Conservation (phyloP, 1,140 invertebrate genomes). For the Solenopsis fugax region DNA sequence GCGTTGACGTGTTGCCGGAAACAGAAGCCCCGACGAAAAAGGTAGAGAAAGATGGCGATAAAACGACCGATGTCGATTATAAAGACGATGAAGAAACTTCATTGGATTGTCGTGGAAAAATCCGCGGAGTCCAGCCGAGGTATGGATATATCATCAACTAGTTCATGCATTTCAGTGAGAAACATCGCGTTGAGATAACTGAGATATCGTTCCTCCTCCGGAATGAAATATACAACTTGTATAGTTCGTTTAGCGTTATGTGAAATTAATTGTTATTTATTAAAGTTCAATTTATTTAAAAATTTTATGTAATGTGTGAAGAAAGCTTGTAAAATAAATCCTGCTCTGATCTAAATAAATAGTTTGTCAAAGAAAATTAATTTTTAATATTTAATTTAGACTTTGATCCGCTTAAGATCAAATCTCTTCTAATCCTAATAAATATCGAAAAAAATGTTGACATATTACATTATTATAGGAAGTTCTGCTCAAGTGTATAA, state of each 20-base stretch:
- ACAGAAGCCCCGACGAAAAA: conserved; percentile 36
- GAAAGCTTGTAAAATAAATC: not conserved
- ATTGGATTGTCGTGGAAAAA: conserved; percentile 28
- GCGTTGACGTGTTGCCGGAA: conserved; percentile 66
- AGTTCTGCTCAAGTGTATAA: not conserved
- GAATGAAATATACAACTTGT: not conserved
- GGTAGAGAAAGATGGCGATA: conserved; percentile 21
- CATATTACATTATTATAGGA: not conserved
- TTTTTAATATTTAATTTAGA: not conserved
- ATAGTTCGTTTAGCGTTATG: not conserved
- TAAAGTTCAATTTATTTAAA: not conserved
- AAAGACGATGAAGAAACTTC: conserved; percentile 26
- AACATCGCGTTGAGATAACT: not conserved
- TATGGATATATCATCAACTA: not conserved
- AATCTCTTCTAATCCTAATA: not conserved
- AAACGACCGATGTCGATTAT: conserved; percentile 45
- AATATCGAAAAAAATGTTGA: not conserved
- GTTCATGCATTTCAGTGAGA: not conserved
- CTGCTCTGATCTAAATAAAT: not conserved
- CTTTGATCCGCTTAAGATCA: not conserved
- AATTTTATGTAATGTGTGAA: not conserved
- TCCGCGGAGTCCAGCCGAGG: not conserved
- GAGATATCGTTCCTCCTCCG: not conserved
- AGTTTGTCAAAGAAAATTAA: not conserved
- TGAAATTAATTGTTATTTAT: not conserved